These are phyloP conservation scores for Cerceris rybyensis DNA, from an alignment of 2,888 invertebrate species.

Conservation along the genomic window DNA sequence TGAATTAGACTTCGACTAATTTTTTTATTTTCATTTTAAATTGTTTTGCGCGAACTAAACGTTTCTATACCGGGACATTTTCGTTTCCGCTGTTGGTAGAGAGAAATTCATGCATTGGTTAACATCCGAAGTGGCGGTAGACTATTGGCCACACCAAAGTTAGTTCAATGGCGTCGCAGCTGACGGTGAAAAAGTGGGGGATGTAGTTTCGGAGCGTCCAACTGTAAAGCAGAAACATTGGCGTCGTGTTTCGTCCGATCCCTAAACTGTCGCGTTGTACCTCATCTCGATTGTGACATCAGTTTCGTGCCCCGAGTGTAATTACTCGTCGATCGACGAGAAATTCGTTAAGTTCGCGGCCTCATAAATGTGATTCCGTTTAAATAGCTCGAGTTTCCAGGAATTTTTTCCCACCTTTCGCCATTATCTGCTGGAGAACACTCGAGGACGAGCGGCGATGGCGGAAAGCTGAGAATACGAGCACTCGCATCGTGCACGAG, in stretches of 20 bases:
- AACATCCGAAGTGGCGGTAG: constrained; percentile 22
- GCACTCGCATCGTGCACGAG: constrained; percentile 53
- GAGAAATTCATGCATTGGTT: constrained; percentile 21
- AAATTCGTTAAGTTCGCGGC: neutral
- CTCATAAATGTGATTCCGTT: constrained; percentile 5
- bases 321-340: neutral
- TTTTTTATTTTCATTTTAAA: no score
- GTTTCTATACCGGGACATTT: neutral
- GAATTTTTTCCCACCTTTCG: neutral
- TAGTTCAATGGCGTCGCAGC: constrained; percentile 29
- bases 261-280: constrained; percentile 43
- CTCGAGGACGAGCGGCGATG: constrained; percentile 42
- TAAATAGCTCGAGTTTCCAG: constrained; percentile 9
- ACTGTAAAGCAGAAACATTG: neutral
- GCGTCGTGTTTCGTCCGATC: constrained; percentile 17
- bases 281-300: constrained; percentile 31
- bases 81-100: neutral
- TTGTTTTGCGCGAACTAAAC: neutral
- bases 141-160: constrained; percentile 30
- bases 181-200: constrained; percentile 8
- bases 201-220: constrained; percentile 12
- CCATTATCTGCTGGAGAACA: constrained; percentile 8
- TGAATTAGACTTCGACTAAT: no score
- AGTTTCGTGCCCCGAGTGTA: constrained; percentile 6
- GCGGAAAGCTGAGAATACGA: constrained; percentile 67